phyloP scores from a whole-genome alignment of 2,113 vertebrate genomes.

The Pimephales promelas region DNA sequence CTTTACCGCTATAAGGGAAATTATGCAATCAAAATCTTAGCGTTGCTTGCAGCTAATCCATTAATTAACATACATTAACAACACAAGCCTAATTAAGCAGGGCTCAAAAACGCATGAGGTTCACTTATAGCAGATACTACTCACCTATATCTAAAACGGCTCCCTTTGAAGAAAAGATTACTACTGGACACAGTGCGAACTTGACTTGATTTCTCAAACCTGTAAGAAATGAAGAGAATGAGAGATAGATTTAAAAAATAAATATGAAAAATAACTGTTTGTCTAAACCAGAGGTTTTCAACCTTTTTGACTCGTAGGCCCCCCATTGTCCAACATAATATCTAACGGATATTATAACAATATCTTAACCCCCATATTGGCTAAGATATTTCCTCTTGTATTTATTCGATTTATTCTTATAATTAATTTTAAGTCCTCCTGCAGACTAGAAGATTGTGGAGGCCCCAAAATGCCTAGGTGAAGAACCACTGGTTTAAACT shows the following conservation, averaged over 20 bases:
- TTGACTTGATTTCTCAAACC: conserved; percentile 97
- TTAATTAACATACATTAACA: conserved; percentile 1
- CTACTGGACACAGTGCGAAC: conserved; percentile 97
- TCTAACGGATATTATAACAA: too few relatives aligned
- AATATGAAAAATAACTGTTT: background rate
- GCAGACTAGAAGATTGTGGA: too few relatives aligned
- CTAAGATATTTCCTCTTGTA: too few relatives aligned
- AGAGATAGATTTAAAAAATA: background rate
- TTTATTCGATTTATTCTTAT: too few relatives aligned
- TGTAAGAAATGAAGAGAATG: conserved; percentile 58
- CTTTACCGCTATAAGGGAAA: conserved; percentile 83
- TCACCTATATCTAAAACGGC: conserved; percentile 97
- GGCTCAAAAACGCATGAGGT: background rate
- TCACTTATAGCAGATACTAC: background rate
- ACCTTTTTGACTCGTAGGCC: too few relatives aligned
- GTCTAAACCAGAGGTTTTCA: too few relatives aligned
- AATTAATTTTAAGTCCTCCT: too few relatives aligned
- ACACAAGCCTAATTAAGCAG: conserved; percentile 3
- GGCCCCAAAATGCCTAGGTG: too few relatives aligned
- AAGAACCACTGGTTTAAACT: too few relatives aligned
- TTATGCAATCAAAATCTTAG: background rate
- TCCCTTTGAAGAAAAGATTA: conserved; percentile 98
- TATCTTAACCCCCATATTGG: too few relatives aligned
- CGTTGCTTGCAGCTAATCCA: background rate
- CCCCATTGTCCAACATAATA: too few relatives aligned